Evolutionary conservation across 2,888 invertebrate genomes (phyloP).

Genomic region (Hypena proboscidalis): DNA sequence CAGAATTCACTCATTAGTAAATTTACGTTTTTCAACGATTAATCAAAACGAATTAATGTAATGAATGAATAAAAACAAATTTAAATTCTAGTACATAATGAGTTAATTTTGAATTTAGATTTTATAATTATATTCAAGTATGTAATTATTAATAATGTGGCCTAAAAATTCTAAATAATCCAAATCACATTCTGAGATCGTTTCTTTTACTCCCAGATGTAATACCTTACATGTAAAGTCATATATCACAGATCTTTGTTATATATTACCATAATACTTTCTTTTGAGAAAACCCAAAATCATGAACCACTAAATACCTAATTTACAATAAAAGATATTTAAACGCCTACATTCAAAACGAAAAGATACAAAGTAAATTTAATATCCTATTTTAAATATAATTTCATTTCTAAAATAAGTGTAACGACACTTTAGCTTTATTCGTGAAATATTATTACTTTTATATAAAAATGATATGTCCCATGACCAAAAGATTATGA

Average conservation of each 20-base stretch:
- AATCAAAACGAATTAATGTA: conserved; percentile 9
- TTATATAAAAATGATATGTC: conserved; percentile 74
- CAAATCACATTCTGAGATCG: conserved; percentile 78
- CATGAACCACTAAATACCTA: conserved; percentile 51
- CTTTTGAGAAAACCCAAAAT: conserved; percentile 60
- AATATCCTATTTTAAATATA: conserved; percentile 39
- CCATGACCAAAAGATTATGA: conserved; percentile 65
- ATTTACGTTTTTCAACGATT: conserved; percentile 9
- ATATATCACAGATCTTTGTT: conserved; percentile 81
- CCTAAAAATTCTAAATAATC: conserved; percentile 48
- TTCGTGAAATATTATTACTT: conserved; percentile 44
- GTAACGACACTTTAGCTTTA: conserved; percentile 37
- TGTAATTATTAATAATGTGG: conserved; percentile 39
- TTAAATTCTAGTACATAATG: neutral
- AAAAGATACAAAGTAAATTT: conserved; percentile 34
- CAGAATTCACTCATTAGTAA: conserved; percentile 3
- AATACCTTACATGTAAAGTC: conserved; percentile 69
- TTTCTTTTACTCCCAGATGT: conserved; percentile 73
- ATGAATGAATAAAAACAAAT: conserved; percentile 4
- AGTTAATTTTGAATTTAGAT: neutral
- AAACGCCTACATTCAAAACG: conserved; percentile 63
- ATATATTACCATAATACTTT: conserved; percentile 81
- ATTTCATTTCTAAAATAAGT: conserved; percentile 43
- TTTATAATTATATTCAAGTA: conserved; percentile 1
- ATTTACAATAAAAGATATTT: conserved; percentile 54